These are phyloP conservation scores for Zosterops pallidus DNA, from an alignment of 2,113 vertebrate species.

Conservation along the genomic window DNA sequence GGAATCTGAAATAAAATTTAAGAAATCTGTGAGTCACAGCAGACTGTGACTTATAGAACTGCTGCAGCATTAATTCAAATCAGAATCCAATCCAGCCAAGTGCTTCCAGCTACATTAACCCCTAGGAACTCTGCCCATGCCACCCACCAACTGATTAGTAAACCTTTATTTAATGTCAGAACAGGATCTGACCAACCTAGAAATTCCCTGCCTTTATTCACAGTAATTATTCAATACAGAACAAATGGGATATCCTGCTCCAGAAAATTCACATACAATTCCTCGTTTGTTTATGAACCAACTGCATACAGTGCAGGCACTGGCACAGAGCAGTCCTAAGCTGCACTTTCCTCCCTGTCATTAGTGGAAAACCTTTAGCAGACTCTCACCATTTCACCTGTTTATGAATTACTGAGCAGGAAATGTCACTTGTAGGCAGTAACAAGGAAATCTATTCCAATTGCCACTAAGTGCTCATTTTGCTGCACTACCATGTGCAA, in stretches of 20 bases:
- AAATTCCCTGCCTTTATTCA: neutral
- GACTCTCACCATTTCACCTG: neutral
- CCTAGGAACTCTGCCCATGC: neutral
- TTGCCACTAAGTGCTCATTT: neutral
- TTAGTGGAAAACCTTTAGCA: neutral
- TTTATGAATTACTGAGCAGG: neutral
- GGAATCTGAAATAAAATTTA: conserved; percentile 71
- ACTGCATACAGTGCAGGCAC: neutral
- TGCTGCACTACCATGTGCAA: neutral
- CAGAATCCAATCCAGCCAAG: neutral
- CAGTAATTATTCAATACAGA: neutral
- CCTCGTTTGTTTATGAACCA: neutral
- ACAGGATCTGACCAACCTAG: neutral
- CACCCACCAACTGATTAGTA: neutral
- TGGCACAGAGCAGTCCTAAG: neutral
- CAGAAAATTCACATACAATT: neutral
- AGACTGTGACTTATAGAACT: neutral
- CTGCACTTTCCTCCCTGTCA: neutral
- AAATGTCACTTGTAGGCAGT: neutral
- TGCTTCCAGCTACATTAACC: neutral
- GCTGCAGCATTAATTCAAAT: neutral
- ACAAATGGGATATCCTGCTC: neutral
- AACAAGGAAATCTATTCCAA: neutral
- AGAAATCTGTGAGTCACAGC: neutral
- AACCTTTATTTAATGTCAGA: neutral